Base-by-base conservation (phyloP, 2,888 invertebrate species). In the Hoplodrina blanda region DNA sequence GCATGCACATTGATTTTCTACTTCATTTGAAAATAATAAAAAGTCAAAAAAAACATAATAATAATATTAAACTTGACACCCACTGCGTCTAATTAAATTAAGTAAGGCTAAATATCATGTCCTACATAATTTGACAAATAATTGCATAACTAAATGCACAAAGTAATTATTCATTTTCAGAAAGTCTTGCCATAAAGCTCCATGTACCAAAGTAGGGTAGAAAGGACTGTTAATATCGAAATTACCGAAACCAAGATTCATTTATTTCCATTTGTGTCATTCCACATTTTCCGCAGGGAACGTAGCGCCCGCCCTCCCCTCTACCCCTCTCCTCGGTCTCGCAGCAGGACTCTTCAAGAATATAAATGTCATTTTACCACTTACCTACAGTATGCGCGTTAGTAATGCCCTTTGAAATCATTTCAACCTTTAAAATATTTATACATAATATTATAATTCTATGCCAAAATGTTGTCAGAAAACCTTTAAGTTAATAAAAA, bases 181-280 rank as follows among this genome's bases (percentile, higher is more conserved):
- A 61, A 13, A 64, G 30, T 44, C 19, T 55, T 53, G 37, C 53
- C 56, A 62, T 62, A 71, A 62, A 57, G 52, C 55, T 11, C 15
- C 13, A 41, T 41, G 19, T 37, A 33, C 30, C 50, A 60, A 57
- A 54, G 20, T 57, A 63, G 37, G 57, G 61, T 62, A 70, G 54
- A 69, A 76, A 70, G 74, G 59, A 74, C 68, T 77, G 80, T 69
- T 79, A 81, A 78, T 77, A 78, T 75, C 72, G 62, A 79, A 81
- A 81, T 81, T 80, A 77, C 72, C 56, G 57, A 81, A 80, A 85
- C 77, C 82, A 84, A 85, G 83, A 85, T 87, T 88, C 86, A 89
- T 90, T 89, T 88, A 88, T 91, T 90, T 87, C 87, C 90, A 90
- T 91, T 90, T 90, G 84, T 82, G 85, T 89, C 87, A 81, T 81